Evolutionary conservation across 1,140 invertebrate genomes (phyloP).

Genomic region (Drosophila serrata): DNA sequence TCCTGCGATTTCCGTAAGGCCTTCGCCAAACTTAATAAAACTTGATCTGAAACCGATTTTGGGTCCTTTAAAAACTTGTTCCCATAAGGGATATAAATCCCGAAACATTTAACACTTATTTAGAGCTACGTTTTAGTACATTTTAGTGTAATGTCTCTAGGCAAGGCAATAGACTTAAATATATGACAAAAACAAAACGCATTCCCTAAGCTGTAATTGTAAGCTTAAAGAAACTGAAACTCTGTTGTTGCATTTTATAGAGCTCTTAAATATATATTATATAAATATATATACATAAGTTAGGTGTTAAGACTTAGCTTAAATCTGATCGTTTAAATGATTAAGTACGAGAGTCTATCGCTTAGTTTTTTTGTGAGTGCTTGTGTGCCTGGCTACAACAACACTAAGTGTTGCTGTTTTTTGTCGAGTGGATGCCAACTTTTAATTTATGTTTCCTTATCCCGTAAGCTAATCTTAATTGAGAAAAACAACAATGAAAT

Average conservation of each 20-base stretch:
- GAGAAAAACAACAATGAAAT: conserved; percentile 28
- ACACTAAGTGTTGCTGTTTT: conserved; percentile 74
- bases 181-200: background rate
- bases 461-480: conserved; percentile 66
- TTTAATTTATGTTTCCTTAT: conserved; percentile 74
- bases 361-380: conserved; percentile 30
- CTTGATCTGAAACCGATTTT: conserved; percentile 9
- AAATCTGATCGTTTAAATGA: conserved; percentile 21
- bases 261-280: conserved; percentile 11
- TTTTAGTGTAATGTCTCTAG: conserved; percentile 74
- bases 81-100: background rate
- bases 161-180: conserved; percentile 51
- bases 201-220: conserved; percentile 23
- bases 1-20: background rate
- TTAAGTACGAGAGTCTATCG: conserved; percentile 66
- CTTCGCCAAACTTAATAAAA: background rate
- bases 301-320: conserved; percentile 29
- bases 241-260: conserved; percentile 54
- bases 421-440: conserved; percentile 50
- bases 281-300: conserved; percentile 1
- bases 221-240: conserved; percentile 33
- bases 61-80: conserved; percentile 2
- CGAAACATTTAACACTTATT: conserved; percentile 8
- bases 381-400: conserved; percentile 53
- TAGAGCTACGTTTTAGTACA: conserved; percentile 58